Base-by-base conservation (phyloP, 2,888 invertebrate genomes). In the Periphyllus acericola region DNA sequence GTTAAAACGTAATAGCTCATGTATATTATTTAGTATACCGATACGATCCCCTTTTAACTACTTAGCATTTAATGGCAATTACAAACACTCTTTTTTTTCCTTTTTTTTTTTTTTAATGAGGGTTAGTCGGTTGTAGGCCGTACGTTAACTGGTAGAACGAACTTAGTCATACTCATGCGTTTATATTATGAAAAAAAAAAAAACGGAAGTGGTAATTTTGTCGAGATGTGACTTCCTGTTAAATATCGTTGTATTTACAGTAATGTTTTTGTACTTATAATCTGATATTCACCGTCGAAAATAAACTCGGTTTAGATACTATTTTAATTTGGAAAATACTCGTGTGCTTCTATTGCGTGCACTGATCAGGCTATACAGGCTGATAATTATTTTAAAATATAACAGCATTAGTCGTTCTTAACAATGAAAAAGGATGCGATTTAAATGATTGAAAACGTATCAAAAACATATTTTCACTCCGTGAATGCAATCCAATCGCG, bases 201-300 rank as follows among this genome's bases (percentile, higher is more conserved):
- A n/a, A 68, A 76, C 76, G 84, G 76, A 84, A 68, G 76, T 68
- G 52, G 40, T 84, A 46, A 78, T 68, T 84, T 60, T 78, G 21
- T 78, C 46, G 34, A 78, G 25, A 60, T 25, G 9, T 9, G 6
- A 66, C 60, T 83, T 83, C 75, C 66, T 66, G 66, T 83, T 60
- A 60, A 66, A 66, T 83, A 83, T 75, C 29, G 60, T 40, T 83
- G 29, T 75, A 60, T 66, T n/a, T 60, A 36, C 14, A 74, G 25
- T 79, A 9, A n/a, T 74, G 21, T 68, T 55, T n/a, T n/a, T 9
- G 55, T 55, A 72, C n/a, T 36, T 79, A 75, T 5, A n/a, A 82
- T n/a, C 8, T 34, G 25, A 25, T 52, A 25, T 34, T n/a, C 32
- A 14, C n/a, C 17, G n/a, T 68, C 40, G 9, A 68, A 19, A 68